Evolutionary conservation across 2,888 invertebrate genomes (phyloP).

Genomic region (Coecobrya sp.): DNA sequence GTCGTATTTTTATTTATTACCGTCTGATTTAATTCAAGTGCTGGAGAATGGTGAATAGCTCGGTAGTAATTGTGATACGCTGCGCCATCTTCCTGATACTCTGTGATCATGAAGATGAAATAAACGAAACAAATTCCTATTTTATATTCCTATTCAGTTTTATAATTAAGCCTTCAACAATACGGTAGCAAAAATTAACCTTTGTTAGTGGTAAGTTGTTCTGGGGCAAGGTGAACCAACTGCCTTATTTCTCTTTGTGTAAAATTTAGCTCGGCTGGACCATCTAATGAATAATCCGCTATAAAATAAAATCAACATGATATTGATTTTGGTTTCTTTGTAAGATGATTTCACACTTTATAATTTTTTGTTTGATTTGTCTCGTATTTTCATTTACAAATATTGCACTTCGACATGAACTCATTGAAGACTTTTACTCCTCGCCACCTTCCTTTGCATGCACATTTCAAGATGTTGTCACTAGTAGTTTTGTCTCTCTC

Average conservation of each 20-base stretch:
- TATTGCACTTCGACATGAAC: slow-evolving; percentile 72
- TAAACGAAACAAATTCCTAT: not conserved
- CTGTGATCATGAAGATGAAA: slow-evolving; percentile 49
- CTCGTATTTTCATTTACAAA: slow-evolving; percentile 39
- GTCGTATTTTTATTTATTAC: slow-evolving; percentile 49
- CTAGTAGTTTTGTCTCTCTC: slow-evolving; percentile 58
- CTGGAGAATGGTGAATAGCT: slow-evolving; percentile 77
- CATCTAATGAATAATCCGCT: slow-evolving; percentile 76
- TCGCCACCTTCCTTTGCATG: slow-evolving; percentile 80
- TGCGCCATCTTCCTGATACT: slow-evolving; percentile 73
- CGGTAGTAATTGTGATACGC: slow-evolving; percentile 82
- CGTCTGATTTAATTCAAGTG: slow-evolving; percentile 78
- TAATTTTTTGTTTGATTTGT: no score
- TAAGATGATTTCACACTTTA: no score
- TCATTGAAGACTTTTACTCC: slow-evolving; percentile 77
- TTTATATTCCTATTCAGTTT: not conserved
- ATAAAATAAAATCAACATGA: not conserved
- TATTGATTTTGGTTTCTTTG: not conserved
- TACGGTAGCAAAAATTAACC: no score
- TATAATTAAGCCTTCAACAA: slow-evolving; percentile 29
- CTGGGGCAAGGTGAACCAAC: slow-evolving; percentile 21
- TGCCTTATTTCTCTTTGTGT: slow-evolving; percentile 50
- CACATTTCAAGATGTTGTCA: slow-evolving; percentile 73
- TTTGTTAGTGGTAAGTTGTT: not conserved
- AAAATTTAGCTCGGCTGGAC: slow-evolving; percentile 77